A percentile compares a stretch with the other conserved stretches of the same genome.
These are phyloP conservation scores for Fragum sueziense DNA, from an alignment of 2,888 invertebrate genomes.

Conservation along the genomic window DNA sequence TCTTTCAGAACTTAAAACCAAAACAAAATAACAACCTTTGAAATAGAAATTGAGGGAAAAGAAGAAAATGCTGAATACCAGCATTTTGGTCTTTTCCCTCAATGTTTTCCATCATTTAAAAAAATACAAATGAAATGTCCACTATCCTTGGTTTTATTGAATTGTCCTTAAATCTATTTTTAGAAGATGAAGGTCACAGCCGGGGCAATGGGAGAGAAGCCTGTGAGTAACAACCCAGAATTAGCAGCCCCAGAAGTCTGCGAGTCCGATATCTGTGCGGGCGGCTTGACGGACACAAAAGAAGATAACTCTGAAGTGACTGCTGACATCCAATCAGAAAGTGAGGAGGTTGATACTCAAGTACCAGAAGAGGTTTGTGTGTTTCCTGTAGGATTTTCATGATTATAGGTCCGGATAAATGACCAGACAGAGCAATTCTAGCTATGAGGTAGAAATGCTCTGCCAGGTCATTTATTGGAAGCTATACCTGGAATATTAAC, in stretches of 20 bases:
- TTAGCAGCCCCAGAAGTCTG: neutral
- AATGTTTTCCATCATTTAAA: neutral
- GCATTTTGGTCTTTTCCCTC: no score
- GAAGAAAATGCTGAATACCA: no score
- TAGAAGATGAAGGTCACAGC: constrained; percentile 56
- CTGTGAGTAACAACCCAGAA: constrained; percentile 31
- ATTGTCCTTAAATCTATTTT: no score
- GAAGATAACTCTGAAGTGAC: constrained; percentile 11
- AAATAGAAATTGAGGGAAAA: neutral
- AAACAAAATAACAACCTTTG: neutral
- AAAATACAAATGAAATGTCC: neutral
- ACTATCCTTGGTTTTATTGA: neutral
- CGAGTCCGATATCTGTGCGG: constrained; percentile 8
- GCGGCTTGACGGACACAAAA: neutral
- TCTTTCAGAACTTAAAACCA: neutral
- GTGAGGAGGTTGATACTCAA: constrained; percentile 1
- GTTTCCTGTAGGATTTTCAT: no score
- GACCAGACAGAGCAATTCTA: no score
- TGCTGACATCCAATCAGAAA: neutral
- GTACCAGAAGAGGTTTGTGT: neutral
- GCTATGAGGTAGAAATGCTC: no score
- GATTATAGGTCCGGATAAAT: no score
- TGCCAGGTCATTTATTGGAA: no score
- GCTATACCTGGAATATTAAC: no score
- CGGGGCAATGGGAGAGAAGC: constrained; percentile 55